Base-by-base conservation (phyloP, 2,797 vertebrate species). In the Sebastes melanostomus region DNA sequence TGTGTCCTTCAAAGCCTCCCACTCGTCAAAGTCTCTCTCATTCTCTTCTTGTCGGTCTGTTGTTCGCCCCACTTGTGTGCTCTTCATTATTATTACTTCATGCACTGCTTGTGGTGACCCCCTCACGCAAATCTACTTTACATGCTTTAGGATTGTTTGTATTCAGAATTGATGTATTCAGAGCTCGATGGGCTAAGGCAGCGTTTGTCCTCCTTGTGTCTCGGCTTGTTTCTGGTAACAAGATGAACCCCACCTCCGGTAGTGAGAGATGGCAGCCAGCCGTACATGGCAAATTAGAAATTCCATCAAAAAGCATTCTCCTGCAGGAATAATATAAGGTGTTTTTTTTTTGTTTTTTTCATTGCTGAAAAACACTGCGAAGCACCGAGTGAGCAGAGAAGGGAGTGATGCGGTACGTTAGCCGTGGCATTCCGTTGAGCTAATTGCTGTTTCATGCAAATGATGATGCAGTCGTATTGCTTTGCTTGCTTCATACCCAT, bases 401-500 rank as follows among this genome's bases (percentile, higher is more conserved):
- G 58, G 3, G 24, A 68, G 3, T 58, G 66, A 61, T 73, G 74
- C 74, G 75, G 42, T 66, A 14, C 24, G 52, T 56, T 84, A 58
- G 55, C 50, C 66, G 58, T 86, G 67, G 50, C 72, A 20, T 75
- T 69, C 27, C 18, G 61, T 82, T 16, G 13, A 65, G 56, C 67
- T 90, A 87, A 89, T 83, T 86, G 73, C 54, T 70, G 50, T 79
- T 89, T 91, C 80, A 90, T 88, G 73, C 79, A 82, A 89, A 83
- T 88, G 46, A 68, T 30, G 66, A 77, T 80, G 63, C 76, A 73
- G 68, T 62, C 74, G 79, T 85, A 86, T 83, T 81, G 66, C 80
- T 78, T 72, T 77, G 58, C 59, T 66, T 10, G 27, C 55, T 72
- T 78, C 62, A 38, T 38, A 50, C 1, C 8, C 30, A 62, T 62